Conservation (phyloP, 2,113 vertebrate species). For the Aramus guarauna region DNA sequence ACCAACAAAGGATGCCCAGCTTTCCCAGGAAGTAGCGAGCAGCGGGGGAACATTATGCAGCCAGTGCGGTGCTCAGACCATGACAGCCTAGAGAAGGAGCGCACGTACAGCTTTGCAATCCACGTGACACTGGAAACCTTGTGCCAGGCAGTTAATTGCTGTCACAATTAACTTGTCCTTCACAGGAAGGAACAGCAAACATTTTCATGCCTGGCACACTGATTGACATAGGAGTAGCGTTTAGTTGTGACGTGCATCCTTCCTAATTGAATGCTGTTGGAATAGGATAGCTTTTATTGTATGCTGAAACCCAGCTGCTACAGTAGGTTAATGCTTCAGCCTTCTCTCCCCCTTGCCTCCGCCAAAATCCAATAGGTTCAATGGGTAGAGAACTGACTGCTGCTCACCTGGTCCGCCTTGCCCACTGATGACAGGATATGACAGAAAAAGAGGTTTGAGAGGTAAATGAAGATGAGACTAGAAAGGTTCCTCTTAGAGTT, state of each 20-base stretch:
- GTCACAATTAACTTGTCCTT: not conserved
- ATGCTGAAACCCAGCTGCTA: not conserved
- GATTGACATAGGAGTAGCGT: not conserved
- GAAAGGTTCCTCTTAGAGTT: not conserved
- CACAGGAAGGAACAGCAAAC: not conserved
- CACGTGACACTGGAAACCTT: not conserved
- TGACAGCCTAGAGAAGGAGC: not conserved
- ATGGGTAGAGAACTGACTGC: not conserved
- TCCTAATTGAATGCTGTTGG: not conserved
- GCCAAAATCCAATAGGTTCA: not conserved
- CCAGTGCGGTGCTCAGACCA: not conserved
- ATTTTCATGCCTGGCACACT: not conserved
- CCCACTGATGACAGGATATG: fast-evolving
- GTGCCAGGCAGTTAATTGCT: not conserved
- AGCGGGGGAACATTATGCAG: not conserved
- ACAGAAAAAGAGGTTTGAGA: not conserved
- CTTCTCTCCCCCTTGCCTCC: not conserved
- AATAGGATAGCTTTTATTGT: not conserved
- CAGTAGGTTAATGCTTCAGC: not conserved
- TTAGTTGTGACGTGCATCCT: not conserved
- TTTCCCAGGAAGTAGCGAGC: not conserved
- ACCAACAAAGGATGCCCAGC: not conserved
- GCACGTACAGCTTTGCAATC: not conserved
- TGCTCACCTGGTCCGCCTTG: not conserved
- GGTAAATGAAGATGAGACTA: not conserved